phyloP scores from a whole-genome alignment of 2,888 invertebrate genomes.

The Eupithecia subfuscata region DNA sequence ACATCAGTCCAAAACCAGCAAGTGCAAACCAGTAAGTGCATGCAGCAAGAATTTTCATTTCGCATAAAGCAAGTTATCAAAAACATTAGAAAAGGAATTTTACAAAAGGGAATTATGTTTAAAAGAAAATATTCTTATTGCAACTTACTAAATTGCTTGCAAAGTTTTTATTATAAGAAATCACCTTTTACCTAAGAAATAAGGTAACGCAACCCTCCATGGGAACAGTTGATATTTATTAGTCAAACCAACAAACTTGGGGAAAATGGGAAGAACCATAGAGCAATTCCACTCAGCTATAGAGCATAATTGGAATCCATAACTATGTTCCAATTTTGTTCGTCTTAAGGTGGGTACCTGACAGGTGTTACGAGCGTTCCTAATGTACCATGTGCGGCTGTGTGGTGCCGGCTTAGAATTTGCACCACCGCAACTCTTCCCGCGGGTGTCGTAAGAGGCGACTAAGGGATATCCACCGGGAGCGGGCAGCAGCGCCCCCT shows the following conservation, averaged over 20 bases:
- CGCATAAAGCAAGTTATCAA: not conserved
- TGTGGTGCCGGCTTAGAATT: too few species aligned
- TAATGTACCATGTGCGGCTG: too few species aligned
- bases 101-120: not conserved
- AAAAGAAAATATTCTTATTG: not conserved
- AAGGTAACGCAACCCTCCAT: constrained; percentile 43
- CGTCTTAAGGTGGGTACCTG: too few species aligned
- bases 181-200: constrained; percentile 39
- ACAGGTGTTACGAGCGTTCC: too few species aligned
- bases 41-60: too few species aligned
- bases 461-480: too few species aligned
- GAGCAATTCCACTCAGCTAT: constrained; percentile 8
- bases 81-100: not conserved
- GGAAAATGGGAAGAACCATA: constrained; percentile 6
- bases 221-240: constrained; percentile 52
- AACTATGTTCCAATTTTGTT: not conserved
- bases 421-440: too few species aligned
- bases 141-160: constrained; percentile 12
- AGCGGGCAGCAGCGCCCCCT: too few species aligned
- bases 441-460: too few species aligned
- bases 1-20: not conserved
- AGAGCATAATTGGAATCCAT: not conserved
- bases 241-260: constrained; percentile 47
- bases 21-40: too few species aligned
- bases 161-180: constrained; percentile 38